Conservation (phyloP, 2,888 invertebrate genomes). For the Neoaliturus tenellus region DNA sequence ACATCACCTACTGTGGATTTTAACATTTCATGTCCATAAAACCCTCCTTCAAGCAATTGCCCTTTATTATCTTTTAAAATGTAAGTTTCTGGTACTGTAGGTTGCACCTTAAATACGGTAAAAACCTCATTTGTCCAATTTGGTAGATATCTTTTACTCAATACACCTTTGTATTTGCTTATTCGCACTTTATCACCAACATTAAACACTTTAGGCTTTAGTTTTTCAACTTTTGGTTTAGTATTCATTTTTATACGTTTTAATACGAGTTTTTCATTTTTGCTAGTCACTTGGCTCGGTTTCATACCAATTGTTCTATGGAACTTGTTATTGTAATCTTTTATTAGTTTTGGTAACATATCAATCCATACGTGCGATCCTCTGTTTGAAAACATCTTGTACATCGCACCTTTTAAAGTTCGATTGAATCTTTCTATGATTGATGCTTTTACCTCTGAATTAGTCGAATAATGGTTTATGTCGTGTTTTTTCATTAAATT, state of each 20-base stretch:
- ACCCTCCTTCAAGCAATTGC: no score
- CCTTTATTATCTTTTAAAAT: no score
- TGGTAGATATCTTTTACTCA: slow-evolving; percentile 33
- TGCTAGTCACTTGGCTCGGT: slow-evolving; percentile 23
- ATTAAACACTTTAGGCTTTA: neutral
- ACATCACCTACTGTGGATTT: no score
- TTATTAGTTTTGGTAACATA: slow-evolving; percentile 8
- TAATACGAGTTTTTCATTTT: slow-evolving; percentile 8
- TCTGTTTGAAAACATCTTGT: slow-evolving; percentile 35
- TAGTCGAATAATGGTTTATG: slow-evolving; percentile 42
- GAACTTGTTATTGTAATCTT: slow-evolving; percentile 35
- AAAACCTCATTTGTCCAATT: no score
- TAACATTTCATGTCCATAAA: no score
- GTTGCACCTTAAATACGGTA: no score
- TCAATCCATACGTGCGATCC: slow-evolving; percentile 43
- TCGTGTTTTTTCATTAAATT: slow-evolving; percentile 40
- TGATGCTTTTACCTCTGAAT: slow-evolving; percentile 34
- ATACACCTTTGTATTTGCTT: slow-evolving; percentile 4
- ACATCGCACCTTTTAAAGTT: slow-evolving; percentile 42
- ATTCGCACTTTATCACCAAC: slow-evolving; percentile 47
- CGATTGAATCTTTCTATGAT: slow-evolving; percentile 54
- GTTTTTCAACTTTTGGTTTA: neutral
- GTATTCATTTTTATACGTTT: neutral
- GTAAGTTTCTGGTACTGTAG: no score
- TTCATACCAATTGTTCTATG: slow-evolving; percentile 53